These are phyloP conservation scores for Phalacrocorax pelagicus DNA, from an alignment of 2,113 vertebrate genomes.

Conservation along the genomic window DNA sequence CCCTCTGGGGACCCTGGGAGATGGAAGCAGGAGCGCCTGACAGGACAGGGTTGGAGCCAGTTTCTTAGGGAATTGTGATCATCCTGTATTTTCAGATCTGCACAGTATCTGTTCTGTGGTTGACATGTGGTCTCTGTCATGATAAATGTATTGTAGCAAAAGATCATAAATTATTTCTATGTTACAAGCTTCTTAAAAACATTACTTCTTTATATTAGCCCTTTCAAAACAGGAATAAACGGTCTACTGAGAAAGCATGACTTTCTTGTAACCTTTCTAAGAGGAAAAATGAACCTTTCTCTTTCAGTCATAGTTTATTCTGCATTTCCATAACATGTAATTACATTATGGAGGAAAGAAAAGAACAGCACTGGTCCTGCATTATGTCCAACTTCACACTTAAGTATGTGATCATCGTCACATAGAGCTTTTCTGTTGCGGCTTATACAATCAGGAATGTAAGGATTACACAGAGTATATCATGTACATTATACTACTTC, in stretches of 20 bases:
- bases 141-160: neutral
- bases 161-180: neutral
- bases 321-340: neutral
- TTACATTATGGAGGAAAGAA: neutral
- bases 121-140: neutral
- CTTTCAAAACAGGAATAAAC: neutral
- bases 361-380: neutral
- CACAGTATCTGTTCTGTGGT: neutral
- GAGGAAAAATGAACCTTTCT: neutral
- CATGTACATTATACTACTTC: constrained; percentile 26
- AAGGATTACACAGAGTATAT: constrained; percentile 34
- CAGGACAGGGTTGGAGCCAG: neutral
- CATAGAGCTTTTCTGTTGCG: neutral
- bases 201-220: neutral
- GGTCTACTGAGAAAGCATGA: neutral
- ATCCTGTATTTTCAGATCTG: neutral
- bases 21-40: neutral
- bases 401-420: neutral
- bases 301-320: neutral
- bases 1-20: neutral
- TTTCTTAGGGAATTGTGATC: neutral
- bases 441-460: constrained; percentile 33
- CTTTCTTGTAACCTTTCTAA: neutral
- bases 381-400: constrained; percentile 2
- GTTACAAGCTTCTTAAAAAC: neutral